Evolutionary conservation across 2,113 vertebrate species (phyloP).

Genomic region (Aix galericulata): DNA sequence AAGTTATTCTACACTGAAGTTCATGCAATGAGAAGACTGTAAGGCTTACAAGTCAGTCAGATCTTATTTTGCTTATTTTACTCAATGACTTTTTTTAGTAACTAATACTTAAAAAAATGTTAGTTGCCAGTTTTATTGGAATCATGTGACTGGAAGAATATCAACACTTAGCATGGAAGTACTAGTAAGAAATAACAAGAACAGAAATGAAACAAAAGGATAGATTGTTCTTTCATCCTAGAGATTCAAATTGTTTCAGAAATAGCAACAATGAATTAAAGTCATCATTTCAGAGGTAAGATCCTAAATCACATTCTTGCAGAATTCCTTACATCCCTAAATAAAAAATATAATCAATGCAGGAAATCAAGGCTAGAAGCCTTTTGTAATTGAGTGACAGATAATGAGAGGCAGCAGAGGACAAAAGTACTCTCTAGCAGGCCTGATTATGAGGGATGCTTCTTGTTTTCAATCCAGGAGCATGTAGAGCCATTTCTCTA

Average conservation of each 20-base stretch:
- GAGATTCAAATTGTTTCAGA: background rate
- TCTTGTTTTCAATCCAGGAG: background rate
- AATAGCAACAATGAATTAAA: constrained; percentile 10
- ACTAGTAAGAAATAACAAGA: background rate
- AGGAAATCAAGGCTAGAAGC: background rate
- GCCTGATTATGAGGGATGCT: background rate
- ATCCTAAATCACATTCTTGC: background rate
- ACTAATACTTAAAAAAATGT: background rate
- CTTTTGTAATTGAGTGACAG: constrained; percentile 13
- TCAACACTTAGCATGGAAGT: background rate
- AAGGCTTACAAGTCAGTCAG: background rate
- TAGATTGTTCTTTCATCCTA: background rate
- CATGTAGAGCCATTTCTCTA: background rate
- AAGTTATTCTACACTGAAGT: background rate
- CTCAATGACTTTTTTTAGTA: background rate
- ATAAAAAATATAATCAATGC: constrained; percentile 1
- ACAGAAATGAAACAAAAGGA: background rate
- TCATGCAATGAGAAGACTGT: background rate
- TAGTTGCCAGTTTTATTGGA: background rate
- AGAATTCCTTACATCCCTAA: background rate
- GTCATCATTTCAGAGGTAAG: background rate
- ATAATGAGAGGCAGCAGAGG: background rate
- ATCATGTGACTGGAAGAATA: background rate
- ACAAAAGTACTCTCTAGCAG: background rate
- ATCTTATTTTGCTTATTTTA: constrained; percentile 7